phyloP scores from a whole-genome alignment of 2,888 invertebrate species.

The Zygothrica quintamaculata region DNA sequence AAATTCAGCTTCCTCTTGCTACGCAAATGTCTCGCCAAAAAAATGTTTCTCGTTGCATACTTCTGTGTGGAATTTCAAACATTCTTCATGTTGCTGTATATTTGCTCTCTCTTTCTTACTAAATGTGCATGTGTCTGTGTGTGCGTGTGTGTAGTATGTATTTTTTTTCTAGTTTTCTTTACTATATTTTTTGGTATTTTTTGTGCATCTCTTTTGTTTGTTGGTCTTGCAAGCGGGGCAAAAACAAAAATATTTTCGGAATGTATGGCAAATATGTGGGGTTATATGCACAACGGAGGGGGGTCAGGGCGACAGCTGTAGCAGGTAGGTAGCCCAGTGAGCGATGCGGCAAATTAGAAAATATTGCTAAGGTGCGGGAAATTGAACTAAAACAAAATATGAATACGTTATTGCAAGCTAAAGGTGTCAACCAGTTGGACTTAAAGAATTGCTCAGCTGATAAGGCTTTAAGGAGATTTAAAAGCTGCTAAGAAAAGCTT shows the following conservation, averaged over 20 bases:
- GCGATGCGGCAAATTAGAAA: slow-evolving; percentile 56
- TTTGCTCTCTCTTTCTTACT: slow-evolving; percentile 12
- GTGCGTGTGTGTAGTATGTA: background rate
- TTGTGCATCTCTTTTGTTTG: slow-evolving; percentile 19
- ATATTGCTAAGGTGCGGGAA: slow-evolving; percentile 46
- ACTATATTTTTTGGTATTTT: slow-evolving; percentile 11
- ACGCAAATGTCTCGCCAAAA: slow-evolving; percentile 73
- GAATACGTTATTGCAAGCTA: slow-evolving; percentile 33
- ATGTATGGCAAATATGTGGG: slow-evolving; percentile 58
- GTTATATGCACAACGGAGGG: background rate
- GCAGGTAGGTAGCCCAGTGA: slow-evolving; percentile 8
- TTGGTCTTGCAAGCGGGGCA: slow-evolving; percentile 25
- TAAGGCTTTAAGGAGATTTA: no score
- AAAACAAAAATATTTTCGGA: slow-evolving; percentile 68
- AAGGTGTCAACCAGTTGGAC: slow-evolving; percentile 17
- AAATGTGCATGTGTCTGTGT: no score
- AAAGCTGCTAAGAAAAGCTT: no score
- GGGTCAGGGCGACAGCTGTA: background rate
- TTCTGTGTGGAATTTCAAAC: slow-evolving; percentile 71
- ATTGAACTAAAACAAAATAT: slow-evolving; percentile 32
- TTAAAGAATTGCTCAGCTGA: no score
- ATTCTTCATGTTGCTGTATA: slow-evolving; percentile 60
- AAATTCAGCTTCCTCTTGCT: slow-evolving; percentile 40
- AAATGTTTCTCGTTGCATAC: slow-evolving; percentile 67
- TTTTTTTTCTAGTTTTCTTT: slow-evolving; percentile 1